These are phyloP conservation scores for Peromyscus eremicus DNA, from an alignment of 2,797 vertebrate species.

Conservation along the genomic window DNA sequence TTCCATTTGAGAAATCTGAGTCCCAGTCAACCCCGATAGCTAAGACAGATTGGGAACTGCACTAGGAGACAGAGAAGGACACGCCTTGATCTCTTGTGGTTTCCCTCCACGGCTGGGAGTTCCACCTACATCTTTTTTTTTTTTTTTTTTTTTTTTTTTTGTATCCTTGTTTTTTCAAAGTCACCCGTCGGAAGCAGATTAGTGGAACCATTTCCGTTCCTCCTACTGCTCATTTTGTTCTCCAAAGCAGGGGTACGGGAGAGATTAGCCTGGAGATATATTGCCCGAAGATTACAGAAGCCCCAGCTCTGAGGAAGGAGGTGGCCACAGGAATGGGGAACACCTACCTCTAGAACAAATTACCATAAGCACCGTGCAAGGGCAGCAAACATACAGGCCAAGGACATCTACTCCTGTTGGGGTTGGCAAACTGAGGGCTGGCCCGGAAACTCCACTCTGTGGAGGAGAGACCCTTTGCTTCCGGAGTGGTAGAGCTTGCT, in stretches of 20 bases:
- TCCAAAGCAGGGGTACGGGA: not conserved
- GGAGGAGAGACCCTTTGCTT: slow-evolving; percentile 6
- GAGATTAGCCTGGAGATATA: not conserved
- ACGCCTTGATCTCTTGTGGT: not conserved
- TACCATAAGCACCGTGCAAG: not conserved
- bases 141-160: slow-evolving; percentile 19
- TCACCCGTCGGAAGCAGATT: slow-evolving; percentile 26
- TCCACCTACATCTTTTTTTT: not conserved
- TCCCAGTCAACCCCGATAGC: not conserved
- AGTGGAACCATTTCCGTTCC: not conserved
- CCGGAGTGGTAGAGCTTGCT: not conserved
- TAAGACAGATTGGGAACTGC: slow-evolving; percentile 21
- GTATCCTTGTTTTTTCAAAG: not conserved
- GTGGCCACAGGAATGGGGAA: not conserved
- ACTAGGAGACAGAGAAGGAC: not conserved
- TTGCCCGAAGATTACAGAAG: not conserved
- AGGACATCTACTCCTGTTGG: not conserved
- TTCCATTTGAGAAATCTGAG: slow-evolving; percentile 21
- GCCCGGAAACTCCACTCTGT: not conserved
- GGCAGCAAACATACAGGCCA: not conserved
- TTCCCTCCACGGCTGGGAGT: not conserved
- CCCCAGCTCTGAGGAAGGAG: not conserved
- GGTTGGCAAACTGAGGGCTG: not conserved
- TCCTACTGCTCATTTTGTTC: not conserved
- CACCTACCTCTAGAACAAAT: not conserved